These are phyloP conservation scores for Choristoneura rosaceana DNA, from an alignment of 2,888 invertebrate genomes.

Conservation along the genomic window DNA sequence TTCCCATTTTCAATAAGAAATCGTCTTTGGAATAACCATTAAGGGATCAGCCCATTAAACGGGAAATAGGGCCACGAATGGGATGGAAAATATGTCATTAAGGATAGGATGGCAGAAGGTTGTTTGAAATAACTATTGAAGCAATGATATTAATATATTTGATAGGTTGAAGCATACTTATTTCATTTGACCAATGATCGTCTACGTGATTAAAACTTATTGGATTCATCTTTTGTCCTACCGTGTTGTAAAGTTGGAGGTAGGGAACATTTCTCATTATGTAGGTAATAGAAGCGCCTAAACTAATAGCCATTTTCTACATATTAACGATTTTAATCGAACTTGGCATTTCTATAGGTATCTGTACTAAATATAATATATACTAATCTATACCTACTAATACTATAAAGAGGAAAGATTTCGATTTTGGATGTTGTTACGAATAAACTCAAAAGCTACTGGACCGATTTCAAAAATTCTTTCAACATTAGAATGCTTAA, in stretches of 20 bases:
- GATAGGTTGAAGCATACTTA: too few species aligned
- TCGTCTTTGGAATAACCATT: too few species aligned
- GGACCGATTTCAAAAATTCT: too few species aligned
- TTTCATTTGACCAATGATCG: neutral
- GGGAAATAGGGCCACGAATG: neutral
- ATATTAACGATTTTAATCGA: neutral
- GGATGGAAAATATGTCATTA: neutral
- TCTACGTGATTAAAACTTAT: neutral
- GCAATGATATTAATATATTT: too few species aligned
- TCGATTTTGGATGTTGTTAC: too few species aligned
- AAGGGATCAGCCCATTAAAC: neutral
- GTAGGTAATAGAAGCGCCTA: neutral
- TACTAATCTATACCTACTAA: too few species aligned
- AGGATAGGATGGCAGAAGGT: neutral
- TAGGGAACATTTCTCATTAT: neutral
- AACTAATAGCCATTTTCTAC: neutral
- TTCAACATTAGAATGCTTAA: too few species aligned
- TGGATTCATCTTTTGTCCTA: neutral
- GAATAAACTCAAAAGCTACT: too few species aligned
- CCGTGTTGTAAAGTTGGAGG: neutral
- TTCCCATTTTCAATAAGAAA: neutral
- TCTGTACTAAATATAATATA: too few species aligned
- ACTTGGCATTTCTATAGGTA: too few species aligned
- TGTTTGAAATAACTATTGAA: neutral
- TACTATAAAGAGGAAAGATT: too few species aligned